Evolutionary conservation across 2,113 vertebrate genomes (phyloP), one percentile per base, ranked within the genome.

Genomic region (Dipodomys stephensi): DNA sequence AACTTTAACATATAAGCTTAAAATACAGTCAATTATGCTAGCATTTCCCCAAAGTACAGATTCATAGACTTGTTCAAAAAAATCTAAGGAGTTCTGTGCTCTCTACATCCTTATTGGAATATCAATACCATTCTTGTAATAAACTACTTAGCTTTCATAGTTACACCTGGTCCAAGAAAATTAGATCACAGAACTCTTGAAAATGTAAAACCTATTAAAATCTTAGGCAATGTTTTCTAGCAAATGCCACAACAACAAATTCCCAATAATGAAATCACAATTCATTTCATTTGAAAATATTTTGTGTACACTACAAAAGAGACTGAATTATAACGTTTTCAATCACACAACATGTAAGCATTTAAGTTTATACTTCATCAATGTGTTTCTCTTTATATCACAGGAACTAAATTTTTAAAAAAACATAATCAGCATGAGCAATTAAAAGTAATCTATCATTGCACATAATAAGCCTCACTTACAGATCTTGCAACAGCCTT

Each of bases 401-500:
- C 90, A 97, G 44, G 96, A 96, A 94, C 76, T 92, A 86, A 97
- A 96, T 94, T 97, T 97, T 39, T 97, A 97, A 91, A 85, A 88
- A 91, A 87, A 84, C 12, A 90, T 79, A 23, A 87, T 90, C n/a
- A 97, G 18, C 4, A 30, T 88, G 94, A 96, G 91, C 91, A 97
- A 98, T 98, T 98, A 93, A 97, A 96, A 98, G 93, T 97, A 98
- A 60, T 91, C 44, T 88, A 44, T 44, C 12, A 57, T 49, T 78
- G 95, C 97, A 94, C 73, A 7, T 74, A 96, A 88, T 94, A 95
- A 90, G 94, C 97, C 39, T 96, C 92, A 99, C 99, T 99, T 99
- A 99, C 99, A 99, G 97, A 99, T 99, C 98, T 98, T 99, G 98
- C 99, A 99, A 98, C 99, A 99, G 97, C 99, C 99, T 88, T 99